Evolutionary conservation across 2,888 invertebrate species (phyloP), one percentile per base, ranked within the genome.

Genomic region (Sicus ferrugineus): DNA sequence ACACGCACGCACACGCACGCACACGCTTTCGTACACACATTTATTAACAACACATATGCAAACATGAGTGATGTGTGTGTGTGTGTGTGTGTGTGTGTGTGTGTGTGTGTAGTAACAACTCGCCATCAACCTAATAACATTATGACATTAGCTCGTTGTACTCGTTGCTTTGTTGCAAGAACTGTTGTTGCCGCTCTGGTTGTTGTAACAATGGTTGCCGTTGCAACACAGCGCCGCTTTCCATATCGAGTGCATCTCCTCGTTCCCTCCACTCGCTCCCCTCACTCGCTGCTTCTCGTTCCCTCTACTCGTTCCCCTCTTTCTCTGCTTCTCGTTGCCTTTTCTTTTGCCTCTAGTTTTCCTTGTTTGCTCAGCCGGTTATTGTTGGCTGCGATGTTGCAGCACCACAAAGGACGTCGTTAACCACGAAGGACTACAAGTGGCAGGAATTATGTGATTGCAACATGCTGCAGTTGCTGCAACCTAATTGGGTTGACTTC

Each of bases 41-140:
- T 3, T 1, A n/a, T n/a, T n/a, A n/a, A n/a, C n/a, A n/a, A n/a
- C n/a, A n/a, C n/a, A n/a, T 16, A 54, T 5, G 16, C 28, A 54
- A 19, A 21, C 23, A 54, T 14, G 16, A 54, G 4, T 3, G 54
- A 9, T 14, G 23, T 14, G 16, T 23, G 4, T 3, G 54, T 7
- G 34, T 19, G 38, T 59, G 7, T 9, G 16, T 21, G 38, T 30
- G 21, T 54, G 26, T 16, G 26, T n/a, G 14, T 23, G 30, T 46
- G 19, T 63, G 42, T 63, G 46, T 63, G 48, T 50, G 30, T n/a
- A 23, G 23, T 0, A 46, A 54, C 23, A 58, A 52, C 42, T 63
- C 59, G 68, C 69, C 65, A 72, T 69, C 70, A 72, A 70, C 72
- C 70, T 67, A 72, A 72, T 70, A 72, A 68, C 70, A 72, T 72